Conservation (phyloP, 2,797 vertebrate species). For the Enteromius viviparus region DNA sequence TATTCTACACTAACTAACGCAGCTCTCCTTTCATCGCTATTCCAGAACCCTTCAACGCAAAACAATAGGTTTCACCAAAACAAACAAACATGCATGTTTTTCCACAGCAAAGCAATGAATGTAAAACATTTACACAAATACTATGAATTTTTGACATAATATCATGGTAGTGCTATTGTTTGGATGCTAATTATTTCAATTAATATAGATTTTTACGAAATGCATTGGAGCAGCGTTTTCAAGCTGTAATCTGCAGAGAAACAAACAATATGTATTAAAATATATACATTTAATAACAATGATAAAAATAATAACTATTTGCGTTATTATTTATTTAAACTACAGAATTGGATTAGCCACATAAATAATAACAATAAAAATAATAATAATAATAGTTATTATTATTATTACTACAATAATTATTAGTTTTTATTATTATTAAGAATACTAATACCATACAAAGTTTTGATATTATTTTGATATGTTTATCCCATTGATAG, state of each 20-base stretch:
- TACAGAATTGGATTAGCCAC: not conserved
- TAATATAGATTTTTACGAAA: not conserved
- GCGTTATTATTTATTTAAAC: not conserved
- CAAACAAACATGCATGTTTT: not conserved
- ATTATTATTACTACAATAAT: not conserved
- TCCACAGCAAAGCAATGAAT: not conserved
- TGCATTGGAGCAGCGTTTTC: not conserved
- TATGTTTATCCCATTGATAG: not conserved
- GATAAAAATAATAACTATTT: not conserved
- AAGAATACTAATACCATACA: not conserved
- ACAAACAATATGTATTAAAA: not conserved
- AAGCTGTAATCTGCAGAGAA: not conserved
- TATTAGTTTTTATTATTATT: not conserved
- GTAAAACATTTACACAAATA: not conserved
- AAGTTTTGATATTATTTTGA: not conserved
- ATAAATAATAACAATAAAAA: not conserved
- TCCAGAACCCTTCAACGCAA: not conserved
- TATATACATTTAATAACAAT: not conserved
- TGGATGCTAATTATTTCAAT: not conserved
- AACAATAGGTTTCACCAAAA: slow-evolving; percentile 10
- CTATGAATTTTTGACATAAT: not conserved
- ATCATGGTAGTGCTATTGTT: not conserved
- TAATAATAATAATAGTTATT: not conserved
- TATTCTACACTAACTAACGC: not conserved
- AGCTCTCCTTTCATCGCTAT: not conserved